Conservation (phyloP, 2,888 invertebrate genomes). For the Tetrapedia diversipes region DNA sequence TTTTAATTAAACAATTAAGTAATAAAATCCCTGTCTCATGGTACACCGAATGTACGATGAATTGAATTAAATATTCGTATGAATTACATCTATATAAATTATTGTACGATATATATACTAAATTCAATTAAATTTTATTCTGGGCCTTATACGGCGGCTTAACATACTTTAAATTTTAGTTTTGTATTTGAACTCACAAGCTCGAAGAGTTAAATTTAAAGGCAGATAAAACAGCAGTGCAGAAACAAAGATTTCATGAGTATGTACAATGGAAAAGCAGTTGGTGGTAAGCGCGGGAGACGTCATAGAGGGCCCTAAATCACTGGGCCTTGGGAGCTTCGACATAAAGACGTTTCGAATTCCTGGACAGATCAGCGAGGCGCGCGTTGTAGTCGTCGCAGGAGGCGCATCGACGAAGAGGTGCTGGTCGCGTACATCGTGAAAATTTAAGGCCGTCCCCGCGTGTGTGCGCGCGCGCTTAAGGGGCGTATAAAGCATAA, state of each 20-base stretch:
- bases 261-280: constrained; percentile 8
- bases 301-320: constrained; percentile 51
- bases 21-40: too few relatives aligned
- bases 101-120: too few relatives aligned
- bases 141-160: too few relatives aligned
- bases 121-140: too few relatives aligned
- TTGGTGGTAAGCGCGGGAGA: constrained; percentile 49
- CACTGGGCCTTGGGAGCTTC: constrained; percentile 50
- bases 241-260: constrained; percentile 36
- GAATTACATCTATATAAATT: too few relatives aligned
- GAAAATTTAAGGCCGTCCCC: constrained; percentile 64
- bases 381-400: constrained; percentile 31
- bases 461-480: constrained; percentile 21
- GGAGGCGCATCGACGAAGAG: constrained; percentile 32
- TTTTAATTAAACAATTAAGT: too few relatives aligned
- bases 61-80: too few relatives aligned
- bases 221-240: too few relatives aligned
- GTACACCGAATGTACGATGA: too few relatives aligned
- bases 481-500: constrained; percentile 65
- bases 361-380: constrained; percentile 40
- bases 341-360: constrained; percentile 67
- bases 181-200: too few relatives aligned
- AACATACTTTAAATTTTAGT: too few relatives aligned
- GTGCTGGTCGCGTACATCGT: constrained; percentile 39
- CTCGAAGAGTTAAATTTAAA: too few relatives aligned